Conservation (phyloP, 2,888 invertebrate species). For the Cheilosia vernalis region DNA sequence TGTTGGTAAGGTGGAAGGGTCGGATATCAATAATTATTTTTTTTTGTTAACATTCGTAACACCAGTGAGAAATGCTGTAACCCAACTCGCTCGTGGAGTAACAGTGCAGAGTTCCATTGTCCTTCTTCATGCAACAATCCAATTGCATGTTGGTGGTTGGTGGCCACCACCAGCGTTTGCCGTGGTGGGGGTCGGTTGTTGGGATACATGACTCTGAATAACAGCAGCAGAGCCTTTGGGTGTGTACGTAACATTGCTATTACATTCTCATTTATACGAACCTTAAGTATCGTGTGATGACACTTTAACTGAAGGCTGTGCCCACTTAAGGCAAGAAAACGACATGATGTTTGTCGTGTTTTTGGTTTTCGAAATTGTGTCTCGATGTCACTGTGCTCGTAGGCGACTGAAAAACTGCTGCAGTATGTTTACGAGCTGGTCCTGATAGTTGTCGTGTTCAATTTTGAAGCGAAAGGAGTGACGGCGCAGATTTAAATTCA, state of each 20-base stretch:
- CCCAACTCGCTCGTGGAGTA: conserved; percentile 51
- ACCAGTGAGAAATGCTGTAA: conserved; percentile 65
- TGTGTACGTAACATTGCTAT: conserved; percentile 57
- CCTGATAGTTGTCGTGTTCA: too few relatives aligned
- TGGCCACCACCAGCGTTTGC: background rate
- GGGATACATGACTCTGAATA: conserved; percentile 52
- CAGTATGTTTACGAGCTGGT: too few relatives aligned
- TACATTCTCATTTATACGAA: conserved; percentile 67
- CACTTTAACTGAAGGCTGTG: conserved; percentile 65
- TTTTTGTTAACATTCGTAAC: too few relatives aligned
- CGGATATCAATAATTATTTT: too few relatives aligned
- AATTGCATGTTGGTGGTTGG: conserved; percentile 51
- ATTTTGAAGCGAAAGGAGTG: too few relatives aligned
- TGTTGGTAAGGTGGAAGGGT: too few relatives aligned
- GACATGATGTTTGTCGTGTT: conserved; percentile 39
- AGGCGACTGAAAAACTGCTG: conserved; percentile 3
- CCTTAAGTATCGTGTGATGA: conserved; percentile 64
- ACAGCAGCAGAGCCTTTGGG: conserved; percentile 41
- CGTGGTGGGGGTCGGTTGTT: background rate
- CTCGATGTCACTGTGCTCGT: conserved; percentile 5
- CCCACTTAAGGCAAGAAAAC: conserved; percentile 48
- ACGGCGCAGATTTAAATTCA: too few relatives aligned
- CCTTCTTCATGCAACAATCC: conserved; percentile 52
- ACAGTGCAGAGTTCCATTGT: conserved; percentile 58
- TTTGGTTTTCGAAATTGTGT: background rate